Base-by-base conservation (phyloP, 2,797 vertebrate species). In the Lophotriccus pileatus region DNA sequence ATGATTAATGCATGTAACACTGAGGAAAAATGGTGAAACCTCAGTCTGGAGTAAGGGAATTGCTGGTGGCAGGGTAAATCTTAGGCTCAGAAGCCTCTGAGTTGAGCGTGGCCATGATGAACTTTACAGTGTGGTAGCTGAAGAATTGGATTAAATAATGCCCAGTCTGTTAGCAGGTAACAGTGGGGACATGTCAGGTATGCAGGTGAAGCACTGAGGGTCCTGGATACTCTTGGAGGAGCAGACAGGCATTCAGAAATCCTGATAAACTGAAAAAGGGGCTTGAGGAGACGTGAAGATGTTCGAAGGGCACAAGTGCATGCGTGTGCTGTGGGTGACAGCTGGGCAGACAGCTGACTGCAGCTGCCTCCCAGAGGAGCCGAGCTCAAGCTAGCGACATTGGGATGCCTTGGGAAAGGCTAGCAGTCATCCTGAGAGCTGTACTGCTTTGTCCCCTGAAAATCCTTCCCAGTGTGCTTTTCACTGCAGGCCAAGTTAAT, bases 201-300 rank as follows among this genome's bases (percentile, higher is more conserved):
- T 30, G 74, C 67, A 27, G 25, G 27, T 49, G 46, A 79, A 58
- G 55, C n/a, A 22, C 7, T 27, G 75, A 27, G 37, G 55, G 32
- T 43, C 62, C 3, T 4, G 34, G 28, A 3, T 53, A 6, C 0
- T 0, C 53, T 22, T 58, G 55, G 68, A 88, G 60, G 36, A 77
- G 34, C 66, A 47, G 46, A 5, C 37, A 44, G n/a, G 12, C 36
- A 36, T n/a, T 74, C 49, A 81, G 7, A 75, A 56, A 14, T 60
- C 30, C 25, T 12, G 16, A 1, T 32, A 28, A 85, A 24, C 32
- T 41, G 46, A 12, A 16, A 39, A 77, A 43, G 12, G 27, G 32
- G 18, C 41, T 44, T 0, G 3, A 87, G 55, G 22, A 73, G 55
- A 36, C 0, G 4, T 14, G 28, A 6, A 32, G 60, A 4, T 0